phyloP scores from a whole-genome alignment of 2,113 vertebrate genomes.

The Amia ocellicauda region DNA sequence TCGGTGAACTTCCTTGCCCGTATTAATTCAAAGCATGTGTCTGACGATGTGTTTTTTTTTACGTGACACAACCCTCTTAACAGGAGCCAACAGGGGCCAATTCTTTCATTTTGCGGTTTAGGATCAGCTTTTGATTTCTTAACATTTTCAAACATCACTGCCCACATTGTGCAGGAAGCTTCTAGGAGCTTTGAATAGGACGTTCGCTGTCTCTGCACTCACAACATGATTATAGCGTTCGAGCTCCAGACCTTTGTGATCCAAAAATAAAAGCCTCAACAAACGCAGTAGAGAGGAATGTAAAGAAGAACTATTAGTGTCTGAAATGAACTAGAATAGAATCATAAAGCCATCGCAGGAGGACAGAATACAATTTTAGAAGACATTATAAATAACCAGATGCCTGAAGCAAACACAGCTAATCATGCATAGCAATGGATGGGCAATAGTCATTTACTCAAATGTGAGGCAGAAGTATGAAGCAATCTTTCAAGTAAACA shows the following conservation, averaged over 20 bases:
- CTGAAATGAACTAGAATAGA: conserved; percentile 6
- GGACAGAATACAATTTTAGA: background rate
- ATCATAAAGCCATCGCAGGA: background rate
- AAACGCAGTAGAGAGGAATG: background rate
- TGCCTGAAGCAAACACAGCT: background rate
- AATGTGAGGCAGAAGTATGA: background rate
- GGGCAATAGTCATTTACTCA: background rate
- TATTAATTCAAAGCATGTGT: too few relatives aligned
- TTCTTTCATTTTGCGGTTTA: background rate
- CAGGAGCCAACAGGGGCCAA: background rate
- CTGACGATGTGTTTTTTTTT: too few relatives aligned
- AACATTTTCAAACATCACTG: background rate
- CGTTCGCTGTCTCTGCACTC: background rate
- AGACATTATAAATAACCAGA: background rate
- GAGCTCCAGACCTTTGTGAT: background rate
- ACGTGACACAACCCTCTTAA: background rate
- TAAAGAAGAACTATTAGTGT: conserved; percentile 5
- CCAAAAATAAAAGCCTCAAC: background rate
- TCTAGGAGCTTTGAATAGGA: background rate
- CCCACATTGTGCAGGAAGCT: background rate
- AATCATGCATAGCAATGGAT: background rate
- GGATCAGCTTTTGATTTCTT: background rate
- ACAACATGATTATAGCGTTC: background rate
- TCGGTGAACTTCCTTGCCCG: too few relatives aligned
- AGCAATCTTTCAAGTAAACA: background rate